Evolutionary conservation across 2,888 invertebrate species (phyloP), one percentile per base, ranked within the genome.

Genomic region (Andrena praecox): DNA sequence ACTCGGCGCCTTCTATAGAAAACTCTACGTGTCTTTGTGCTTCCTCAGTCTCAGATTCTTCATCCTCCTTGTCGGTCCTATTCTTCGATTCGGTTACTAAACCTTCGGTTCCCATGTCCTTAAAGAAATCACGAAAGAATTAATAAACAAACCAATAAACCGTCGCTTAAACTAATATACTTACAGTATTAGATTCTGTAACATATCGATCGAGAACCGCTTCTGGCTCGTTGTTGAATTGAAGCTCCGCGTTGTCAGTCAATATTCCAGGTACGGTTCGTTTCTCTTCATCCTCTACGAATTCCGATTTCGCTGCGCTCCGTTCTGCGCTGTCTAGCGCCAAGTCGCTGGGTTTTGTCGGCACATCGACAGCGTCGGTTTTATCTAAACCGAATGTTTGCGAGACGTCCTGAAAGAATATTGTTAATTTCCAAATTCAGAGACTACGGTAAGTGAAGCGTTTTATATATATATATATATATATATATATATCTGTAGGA

Each of bases 11-110:
- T 85, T 94, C 93, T 86, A 94, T 90, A 69, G 92, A 93, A 91
- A 94, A 94, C 87, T 94, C 94, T 79, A 93, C 93, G 74, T 93
- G 94, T 88, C 92, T 93, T 88, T 92, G 92, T 81, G 90, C 89
- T 85, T 96, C 97, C 64, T 96, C 96, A 88, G 96, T 96, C 75
- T 95, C 96, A 86, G 95, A 96, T 35, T 96, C 96, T 80, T 96
- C 96, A 68, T 94, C 94, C 87, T 95, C 95, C 88, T 93, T 94
- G 91, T 95, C 95, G 91, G 96, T 96, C 66, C 93, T 94, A 91
- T 95, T 95, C 91, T 96, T 96, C 64, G 95, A 95, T 82, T 96
- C 96, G 63, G 95, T 94, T 64, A 95, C 95, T 84, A 95, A 95
- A 85, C 94, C 94, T 79, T 95, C 95, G 68, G 93, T 93, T 33